phyloP scores from a whole-genome alignment of 2,888 invertebrate genomes.

The Drosophila prostipennis region DNA sequence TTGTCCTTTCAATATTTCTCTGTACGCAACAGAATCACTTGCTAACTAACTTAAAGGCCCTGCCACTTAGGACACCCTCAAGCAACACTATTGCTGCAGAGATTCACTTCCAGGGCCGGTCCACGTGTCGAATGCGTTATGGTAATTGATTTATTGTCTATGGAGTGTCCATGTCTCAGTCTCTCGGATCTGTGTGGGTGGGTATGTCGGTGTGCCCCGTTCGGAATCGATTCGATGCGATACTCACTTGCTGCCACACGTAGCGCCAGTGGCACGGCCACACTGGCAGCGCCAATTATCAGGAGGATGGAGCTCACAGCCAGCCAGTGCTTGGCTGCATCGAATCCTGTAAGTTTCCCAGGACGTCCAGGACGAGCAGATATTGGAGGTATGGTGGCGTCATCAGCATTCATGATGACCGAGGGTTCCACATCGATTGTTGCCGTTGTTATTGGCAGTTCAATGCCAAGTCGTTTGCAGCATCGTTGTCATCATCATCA shows the following conservation, averaged over 20 bases:
- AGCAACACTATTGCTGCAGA: constrained; percentile 26
- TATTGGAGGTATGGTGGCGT: constrained; percentile 13
- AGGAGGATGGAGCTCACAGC: constrained; percentile 90
- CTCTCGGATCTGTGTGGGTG: constrained; percentile 1
- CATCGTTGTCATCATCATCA: constrained; percentile 34
- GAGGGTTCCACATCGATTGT: constrained; percentile 53
- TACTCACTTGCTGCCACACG: constrained; percentile 88
- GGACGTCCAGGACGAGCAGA: constrained; percentile 6
- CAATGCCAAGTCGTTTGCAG: constrained; percentile 74
- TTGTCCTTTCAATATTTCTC: background rate
- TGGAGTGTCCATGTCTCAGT: constrained; percentile 17
- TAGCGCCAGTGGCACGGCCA: constrained; percentile 91
- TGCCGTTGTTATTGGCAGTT: constrained; percentile 72
- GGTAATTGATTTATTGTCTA: constrained; percentile 77
- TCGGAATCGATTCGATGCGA: constrained; percentile 1
- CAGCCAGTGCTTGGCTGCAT: constrained; percentile 89
- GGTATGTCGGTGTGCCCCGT: background rate
- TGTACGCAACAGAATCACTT: constrained; percentile 36
- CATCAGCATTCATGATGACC: constrained; percentile 72
- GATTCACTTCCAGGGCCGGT: constrained; percentile 15
- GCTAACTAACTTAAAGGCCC: constrained; percentile 63
- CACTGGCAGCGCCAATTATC: constrained; percentile 91
- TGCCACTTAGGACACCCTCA: constrained; percentile 37
- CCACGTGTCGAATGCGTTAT: constrained; percentile 70
- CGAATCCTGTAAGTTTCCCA: constrained; percentile 84